Evolutionary conservation across 2,888 invertebrate species (phyloP).

Genomic region (Desoria tigrina): DNA sequence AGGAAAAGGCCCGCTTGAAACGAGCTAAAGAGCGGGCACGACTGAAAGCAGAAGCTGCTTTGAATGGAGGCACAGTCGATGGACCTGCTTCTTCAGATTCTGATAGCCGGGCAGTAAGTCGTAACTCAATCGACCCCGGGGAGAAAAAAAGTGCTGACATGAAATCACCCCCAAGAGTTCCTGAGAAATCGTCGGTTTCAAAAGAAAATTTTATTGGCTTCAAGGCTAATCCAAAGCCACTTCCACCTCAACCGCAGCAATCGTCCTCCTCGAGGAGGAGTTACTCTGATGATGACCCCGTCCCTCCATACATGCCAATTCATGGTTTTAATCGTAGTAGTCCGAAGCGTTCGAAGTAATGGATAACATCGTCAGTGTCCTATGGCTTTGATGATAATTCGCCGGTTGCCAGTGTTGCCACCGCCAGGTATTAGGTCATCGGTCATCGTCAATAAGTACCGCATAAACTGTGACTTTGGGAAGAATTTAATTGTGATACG

Average conservation of each 20-base stretch:
- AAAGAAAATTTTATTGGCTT: constrained; percentile 45
- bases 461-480: too few relatives aligned
- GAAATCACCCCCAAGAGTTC: constrained; percentile 34
- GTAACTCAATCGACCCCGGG: neutral
- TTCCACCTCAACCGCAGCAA: constrained; percentile 45
- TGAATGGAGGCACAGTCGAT: constrained; percentile 15
- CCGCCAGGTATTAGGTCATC: too few relatives aligned
- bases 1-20: constrained; percentile 71
- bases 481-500: too few relatives aligned
- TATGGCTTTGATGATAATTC: too few relatives aligned
- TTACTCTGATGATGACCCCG: constrained; percentile 30
- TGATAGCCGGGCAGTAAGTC: constrained; percentile 18
- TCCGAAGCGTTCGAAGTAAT: constrained; percentile 6
- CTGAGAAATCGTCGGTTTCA: constrained; percentile 30
- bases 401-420: too few relatives aligned
- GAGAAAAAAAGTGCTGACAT: neutral
- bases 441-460: too few relatives aligned
- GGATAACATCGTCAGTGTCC: too few relatives aligned
- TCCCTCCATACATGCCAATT: constrained; percentile 53
- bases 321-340: constrained; percentile 35
- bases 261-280: constrained; percentile 20
- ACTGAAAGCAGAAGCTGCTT: constrained; percentile 62
- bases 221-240: constrained; percentile 48
- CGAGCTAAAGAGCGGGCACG: constrained; percentile 70
- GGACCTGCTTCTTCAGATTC: constrained; percentile 29